Conservation (phyloP, 2,888 invertebrate species). For the Cantharis rufa region DNA sequence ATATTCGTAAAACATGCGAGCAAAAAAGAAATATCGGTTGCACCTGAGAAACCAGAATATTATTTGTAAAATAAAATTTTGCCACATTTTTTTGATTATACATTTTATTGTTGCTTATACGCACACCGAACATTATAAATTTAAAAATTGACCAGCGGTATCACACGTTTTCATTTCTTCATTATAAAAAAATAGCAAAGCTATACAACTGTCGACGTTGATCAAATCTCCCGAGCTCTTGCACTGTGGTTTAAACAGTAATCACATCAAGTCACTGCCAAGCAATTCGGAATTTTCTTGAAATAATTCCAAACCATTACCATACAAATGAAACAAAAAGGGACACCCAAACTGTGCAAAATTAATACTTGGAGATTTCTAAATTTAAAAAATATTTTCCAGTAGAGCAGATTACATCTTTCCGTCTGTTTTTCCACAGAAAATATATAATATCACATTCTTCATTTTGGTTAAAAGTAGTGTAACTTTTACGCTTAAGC, state of each 20-base stretch:
- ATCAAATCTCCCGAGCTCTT: too few species aligned
- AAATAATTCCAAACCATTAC: too few species aligned
- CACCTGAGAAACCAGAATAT: neutral
- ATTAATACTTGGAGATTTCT: neutral
- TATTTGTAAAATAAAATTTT: neutral
- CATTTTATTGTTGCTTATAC: neutral
- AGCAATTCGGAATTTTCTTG: neutral
- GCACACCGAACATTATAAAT: neutral
- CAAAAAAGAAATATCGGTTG: neutral
- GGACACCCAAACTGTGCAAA: neutral
- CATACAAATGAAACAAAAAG: too few species aligned
- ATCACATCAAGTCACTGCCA: neutral
- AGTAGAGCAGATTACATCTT: neutral
- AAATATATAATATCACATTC: neutral
- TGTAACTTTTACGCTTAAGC: neutral
- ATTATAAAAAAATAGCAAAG: too few species aligned
- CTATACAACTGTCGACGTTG: too few species aligned
- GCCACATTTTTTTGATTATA: neutral
- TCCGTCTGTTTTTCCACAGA: neutral
- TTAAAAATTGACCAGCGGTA: neutral
- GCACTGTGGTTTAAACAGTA: too few species aligned
- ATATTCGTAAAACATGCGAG: slow-evolving; percentile 1
- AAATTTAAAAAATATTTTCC: neutral
- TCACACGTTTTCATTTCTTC: neutral
- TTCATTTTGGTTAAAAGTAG: neutral